Evolutionary conservation across 1,140 invertebrate genomes (phyloP).

Genomic region (Apis dorsata): DNA sequence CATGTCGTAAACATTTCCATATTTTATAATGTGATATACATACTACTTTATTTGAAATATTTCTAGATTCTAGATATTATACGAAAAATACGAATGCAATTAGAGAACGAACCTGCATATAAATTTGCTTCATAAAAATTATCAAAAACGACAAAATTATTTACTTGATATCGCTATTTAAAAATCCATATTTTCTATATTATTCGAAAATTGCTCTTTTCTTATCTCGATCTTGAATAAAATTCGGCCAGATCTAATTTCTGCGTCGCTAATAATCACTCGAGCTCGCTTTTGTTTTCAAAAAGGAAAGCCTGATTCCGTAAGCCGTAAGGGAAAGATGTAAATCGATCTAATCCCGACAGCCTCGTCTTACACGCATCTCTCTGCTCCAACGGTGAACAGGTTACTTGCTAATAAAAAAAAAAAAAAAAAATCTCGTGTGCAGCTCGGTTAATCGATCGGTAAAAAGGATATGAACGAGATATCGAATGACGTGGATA

Average conservation of each 20-base stretch:
- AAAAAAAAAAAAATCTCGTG: slow-evolving; percentile 38
- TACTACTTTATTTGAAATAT: too few species aligned
- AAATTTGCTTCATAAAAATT: too few species aligned
- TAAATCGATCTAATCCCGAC: slow-evolving; percentile 55
- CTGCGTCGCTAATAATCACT: slow-evolving; percentile 18
- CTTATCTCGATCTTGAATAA: too few species aligned
- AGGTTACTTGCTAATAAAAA: slow-evolving; percentile 24
- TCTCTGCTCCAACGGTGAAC: neutral
- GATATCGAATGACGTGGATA: slow-evolving; percentile 61
- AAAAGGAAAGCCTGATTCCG: slow-evolving; percentile 21
- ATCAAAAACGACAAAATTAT: too few species aligned
- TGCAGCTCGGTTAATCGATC: slow-evolving; percentile 60
- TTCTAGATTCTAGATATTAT: too few species aligned
- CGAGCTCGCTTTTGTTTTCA: slow-evolving; percentile 9
- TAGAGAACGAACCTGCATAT: too few species aligned
- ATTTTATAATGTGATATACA: too few species aligned
- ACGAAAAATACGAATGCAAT: too few species aligned
- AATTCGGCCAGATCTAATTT: too few species aligned
- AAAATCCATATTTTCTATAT: too few species aligned
- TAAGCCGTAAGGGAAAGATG: slow-evolving; percentile 15
- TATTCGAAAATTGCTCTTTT: too few species aligned
- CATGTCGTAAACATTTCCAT: neutral
- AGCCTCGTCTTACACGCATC: slow-evolving; percentile 35
- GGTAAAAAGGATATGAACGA: slow-evolving; percentile 60
- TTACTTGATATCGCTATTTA: too few species aligned